Base-by-base conservation (phyloP, 2,888 invertebrate genomes). In the Metalampra italica region DNA sequence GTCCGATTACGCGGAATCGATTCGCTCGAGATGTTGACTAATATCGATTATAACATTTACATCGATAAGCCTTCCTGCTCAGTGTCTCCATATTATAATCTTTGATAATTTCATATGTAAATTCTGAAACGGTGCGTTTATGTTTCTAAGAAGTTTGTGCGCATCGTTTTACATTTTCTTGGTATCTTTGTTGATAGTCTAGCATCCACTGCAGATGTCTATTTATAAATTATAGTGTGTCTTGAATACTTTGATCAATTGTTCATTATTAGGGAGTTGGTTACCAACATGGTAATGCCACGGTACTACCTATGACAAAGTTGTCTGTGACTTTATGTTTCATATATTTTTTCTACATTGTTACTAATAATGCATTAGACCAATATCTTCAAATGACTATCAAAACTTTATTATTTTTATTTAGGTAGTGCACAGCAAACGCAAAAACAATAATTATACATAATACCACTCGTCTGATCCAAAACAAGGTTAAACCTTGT, bases 21-120 rank as follows among this genome's bases (percentile, higher is more conserved):
- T 78, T 75, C 73, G 49, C 69, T 68, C 68, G 70, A 71, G 74
- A 78, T 69, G 72, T 73, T 65, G 70, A 75, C 77, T 75, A 78
- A 82, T 76, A 81, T 77, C 78, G 79, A 82, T 83, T 78, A 83
- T 76, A 78, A 77, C 75, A 76, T 80, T 80, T 76, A 78, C 75
- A 71, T 74, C 74, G 68, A 71, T 68, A 71, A 57, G 55, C 71
- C 74, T 76, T 76, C 78, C 76, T 75, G 75, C 62, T 68, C 61
- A 66, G 66, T 71, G 68, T 68, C 67, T 68, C 67, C 66, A 57
- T 69, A 61, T 67, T 60, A 71, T 74, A 75, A 74, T 74, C 65
- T 74, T 71, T 74, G 65, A 75, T 78, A 77, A 78, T 80, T 78
- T 79, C 67, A 66, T 76, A 81, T 82, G 80, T 74, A 73, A 79